A percentile compares a stretch with the other conserved stretches of the same genome.
These are phyloP conservation scores for Microplitis demolitor DNA, from an alignment of 1,140 invertebrate genomes.

Conservation along the genomic window DNA sequence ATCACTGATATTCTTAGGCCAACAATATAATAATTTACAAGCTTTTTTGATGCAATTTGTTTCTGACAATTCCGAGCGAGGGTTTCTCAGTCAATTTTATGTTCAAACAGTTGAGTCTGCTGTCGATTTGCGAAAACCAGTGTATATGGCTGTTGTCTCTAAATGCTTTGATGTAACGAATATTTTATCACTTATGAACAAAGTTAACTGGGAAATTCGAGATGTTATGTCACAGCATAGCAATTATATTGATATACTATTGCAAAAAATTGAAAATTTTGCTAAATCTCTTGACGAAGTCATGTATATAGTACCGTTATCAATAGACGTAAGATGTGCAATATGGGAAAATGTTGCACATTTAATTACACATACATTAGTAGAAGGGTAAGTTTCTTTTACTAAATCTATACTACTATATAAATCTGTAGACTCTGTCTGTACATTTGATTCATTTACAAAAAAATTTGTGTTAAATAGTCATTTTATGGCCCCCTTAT, in stretches of 20 bases:
- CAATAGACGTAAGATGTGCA: constrained; percentile 69
- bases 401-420: no score
- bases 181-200: constrained; percentile 82
- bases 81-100: constrained; percentile 74
- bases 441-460: no score
- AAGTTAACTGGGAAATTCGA: constrained; percentile 94
- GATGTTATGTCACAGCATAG: constrained; percentile 96
- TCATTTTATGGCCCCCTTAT: no score
- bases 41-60: constrained; percentile 81
- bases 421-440: no score
- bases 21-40: constrained; percentile 83
- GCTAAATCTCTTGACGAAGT: constrained; percentile 76
- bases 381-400: constrained; percentile 78
- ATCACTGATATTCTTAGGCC: constrained; percentile 86
- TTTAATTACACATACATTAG: constrained; percentile 82
- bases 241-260: constrained; percentile 75
- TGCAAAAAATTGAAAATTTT: constrained; percentile 80
- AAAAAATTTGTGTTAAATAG: no score
- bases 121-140: constrained; percentile 76
- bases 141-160: constrained; percentile 84
- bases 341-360: constrained; percentile 89
- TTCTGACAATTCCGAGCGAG: constrained; percentile 50
- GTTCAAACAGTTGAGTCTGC: constrained; percentile 73
- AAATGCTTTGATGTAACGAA: constrained; percentile 80
- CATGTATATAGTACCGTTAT: constrained; percentile 70